Evolutionary conservation across 1,140 invertebrate species (phyloP).

Genomic region (Micrasema minimum): DNA sequence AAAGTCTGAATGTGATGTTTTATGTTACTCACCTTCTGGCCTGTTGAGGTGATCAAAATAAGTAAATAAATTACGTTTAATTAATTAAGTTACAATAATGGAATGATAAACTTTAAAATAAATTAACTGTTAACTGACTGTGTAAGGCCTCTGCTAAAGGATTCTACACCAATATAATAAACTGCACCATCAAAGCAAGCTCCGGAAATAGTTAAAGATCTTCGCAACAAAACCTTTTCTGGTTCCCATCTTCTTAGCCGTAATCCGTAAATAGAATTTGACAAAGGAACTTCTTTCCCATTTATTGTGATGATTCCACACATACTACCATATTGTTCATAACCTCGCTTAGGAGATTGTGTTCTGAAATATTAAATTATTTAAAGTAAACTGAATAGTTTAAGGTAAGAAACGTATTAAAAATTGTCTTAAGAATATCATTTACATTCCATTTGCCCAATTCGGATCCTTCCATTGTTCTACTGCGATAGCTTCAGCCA

Average conservation of each 20-base stretch:
- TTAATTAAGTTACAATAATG: too few relatives aligned
- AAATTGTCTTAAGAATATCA: too few relatives aligned
- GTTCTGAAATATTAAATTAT: slow-evolving; percentile 52
- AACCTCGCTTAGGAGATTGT: slow-evolving; percentile 56
- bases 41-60: too few relatives aligned
- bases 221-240: slow-evolving; percentile 53
- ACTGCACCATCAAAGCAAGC: slow-evolving; percentile 61
- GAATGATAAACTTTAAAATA: too few relatives aligned
- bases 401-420: too few relatives aligned
- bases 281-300: slow-evolving; percentile 54
- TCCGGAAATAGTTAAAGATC: slow-evolving; percentile 57
- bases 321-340: slow-evolving; percentile 68
- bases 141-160: slow-evolving; percentile 60
- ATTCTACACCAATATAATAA: slow-evolving; percentile 59
- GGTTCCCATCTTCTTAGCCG: slow-evolving; percentile 57
- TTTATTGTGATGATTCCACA: slow-evolving; percentile 60
- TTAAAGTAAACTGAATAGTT: neutral
- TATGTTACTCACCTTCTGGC: too few relatives aligned
- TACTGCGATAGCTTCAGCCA: slow-evolving; percentile 67
- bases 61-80: too few relatives aligned
- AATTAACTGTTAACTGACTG: slow-evolving; percentile 58
- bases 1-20: too few relatives aligned
- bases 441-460: slow-evolving; percentile 60
- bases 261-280: slow-evolving; percentile 24
- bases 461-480: slow-evolving; percentile 66